Base-by-base conservation (phyloP, 2,797 vertebrate species). In the Danio tinwini region DNA sequence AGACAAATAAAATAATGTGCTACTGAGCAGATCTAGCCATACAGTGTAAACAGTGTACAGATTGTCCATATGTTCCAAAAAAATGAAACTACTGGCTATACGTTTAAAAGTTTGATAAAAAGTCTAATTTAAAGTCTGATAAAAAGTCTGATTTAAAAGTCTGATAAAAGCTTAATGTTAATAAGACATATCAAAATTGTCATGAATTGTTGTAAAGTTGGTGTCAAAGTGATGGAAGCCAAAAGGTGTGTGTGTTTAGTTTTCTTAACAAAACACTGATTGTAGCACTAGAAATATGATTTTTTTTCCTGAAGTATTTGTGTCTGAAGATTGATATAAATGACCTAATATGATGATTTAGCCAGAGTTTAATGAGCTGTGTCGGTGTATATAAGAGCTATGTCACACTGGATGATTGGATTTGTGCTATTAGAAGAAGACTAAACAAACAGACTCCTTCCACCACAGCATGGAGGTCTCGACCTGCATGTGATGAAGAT, bases 401-500 rank as follows among this genome's bases (percentile, higher is more conserved):
- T 29, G 29, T 29, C 29, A 29, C 29, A 29, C 29, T 29, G 29
- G 65, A 61, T 67, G 75, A 50, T 53, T 72, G 29, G 14, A 74
- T 45, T 74, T 52, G 40, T 55, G 12, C 21, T 45, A 37, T 74
- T 73, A 11, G 21, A 62, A 16, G 49, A 65, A 69, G 49, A 52
- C 49, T 14, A 13, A 67, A 52, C 39, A 79, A 76, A 81, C 69
- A 37, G 29, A 73, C 56, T 58, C 49, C 61, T 68, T 74, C 53
- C 56, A 56, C 63, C 62, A 17, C 50, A 81, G 62, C 74, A 85
- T 12, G 45, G n/a, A 50, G 58, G 44, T 81, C 9, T 45, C 53
- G 56, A 80, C 63, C 63, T 21, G 56, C 63, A 17, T 71, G 78
- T 71, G n/a, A 47, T 39, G 62, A 82, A 64, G 65, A 49, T 58